A percentile compares a stretch with the other conserved stretches of the same genome.
Conservation (phyloP, 2,113 vertebrate genomes). For the Vombatus ursinus region DNA sequence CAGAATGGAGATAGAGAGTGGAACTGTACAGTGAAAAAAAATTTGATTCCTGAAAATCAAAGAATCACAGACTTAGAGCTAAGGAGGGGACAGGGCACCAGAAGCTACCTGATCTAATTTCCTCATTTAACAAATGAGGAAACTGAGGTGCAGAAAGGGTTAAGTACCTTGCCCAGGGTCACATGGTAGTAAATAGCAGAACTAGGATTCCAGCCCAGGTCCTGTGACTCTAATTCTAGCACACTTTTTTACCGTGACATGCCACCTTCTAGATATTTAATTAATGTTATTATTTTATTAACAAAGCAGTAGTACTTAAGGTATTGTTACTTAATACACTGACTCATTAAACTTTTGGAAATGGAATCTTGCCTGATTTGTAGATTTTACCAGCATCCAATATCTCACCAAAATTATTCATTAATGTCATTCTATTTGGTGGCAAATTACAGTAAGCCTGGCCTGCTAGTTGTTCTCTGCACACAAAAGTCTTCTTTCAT, state of each 20-base stretch:
- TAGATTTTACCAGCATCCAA: background rate
- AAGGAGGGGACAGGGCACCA: background rate
- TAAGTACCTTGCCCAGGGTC: background rate
- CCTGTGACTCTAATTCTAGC: background rate
- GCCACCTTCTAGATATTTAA: background rate
- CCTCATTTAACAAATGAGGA: background rate
- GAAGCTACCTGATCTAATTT: background rate
- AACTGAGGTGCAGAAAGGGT: background rate
- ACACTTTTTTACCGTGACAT: background rate
- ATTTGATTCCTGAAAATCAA: background rate
- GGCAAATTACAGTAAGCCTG: background rate
- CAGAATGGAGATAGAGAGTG: background rate
- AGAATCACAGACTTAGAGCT: background rate
- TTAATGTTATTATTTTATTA: background rate
- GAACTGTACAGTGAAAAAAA: background rate
- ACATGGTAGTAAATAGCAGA: background rate
- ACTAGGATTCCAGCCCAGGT: background rate
- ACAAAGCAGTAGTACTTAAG: background rate
- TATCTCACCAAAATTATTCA: background rate
- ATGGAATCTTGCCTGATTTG: background rate
- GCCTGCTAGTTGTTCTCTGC: background rate
- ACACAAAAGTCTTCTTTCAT: background rate
- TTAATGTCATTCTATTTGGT: background rate
- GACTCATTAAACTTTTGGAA: background rate
- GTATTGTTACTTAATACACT: background rate